Conservation (phyloP, 92 coral and sea anemone genomes). For the Montipora capitata region DNA sequence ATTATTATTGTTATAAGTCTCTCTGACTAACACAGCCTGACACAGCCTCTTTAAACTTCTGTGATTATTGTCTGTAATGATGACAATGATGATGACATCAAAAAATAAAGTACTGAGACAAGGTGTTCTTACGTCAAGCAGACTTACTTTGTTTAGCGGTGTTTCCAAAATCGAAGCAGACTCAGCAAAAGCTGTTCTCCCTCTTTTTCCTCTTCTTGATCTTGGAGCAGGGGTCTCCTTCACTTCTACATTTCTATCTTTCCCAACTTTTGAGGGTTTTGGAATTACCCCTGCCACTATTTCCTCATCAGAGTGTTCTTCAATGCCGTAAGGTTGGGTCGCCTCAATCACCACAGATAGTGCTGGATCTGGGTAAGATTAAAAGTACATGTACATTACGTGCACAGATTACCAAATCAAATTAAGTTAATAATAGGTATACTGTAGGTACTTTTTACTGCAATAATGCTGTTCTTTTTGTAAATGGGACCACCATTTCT, state of each 20-base stretch:
- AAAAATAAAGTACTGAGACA: too few relatives aligned
- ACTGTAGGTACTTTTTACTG: too few relatives aligned
- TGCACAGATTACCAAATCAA: too few relatives aligned
- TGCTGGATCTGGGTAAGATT: conserved; percentile 12
- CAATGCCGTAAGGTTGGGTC: conserved; percentile 85
- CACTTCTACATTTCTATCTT: neutral
- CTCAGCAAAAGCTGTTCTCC: neutral
- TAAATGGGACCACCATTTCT: too few relatives aligned
- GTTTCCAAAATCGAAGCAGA: conserved; percentile 12
- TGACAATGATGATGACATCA: too few relatives aligned
- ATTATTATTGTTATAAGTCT: too few relatives aligned
- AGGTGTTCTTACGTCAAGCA: neutral
- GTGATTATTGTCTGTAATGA: too few relatives aligned
- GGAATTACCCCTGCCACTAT: neutral
- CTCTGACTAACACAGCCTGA: too few relatives aligned
- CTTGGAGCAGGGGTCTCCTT: conserved; percentile 31
- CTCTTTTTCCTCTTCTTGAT: conserved; percentile 51
- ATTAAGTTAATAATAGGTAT: too few relatives aligned
- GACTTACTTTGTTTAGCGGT: conserved; percentile 24
- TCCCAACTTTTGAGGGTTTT: too few relatives aligned
- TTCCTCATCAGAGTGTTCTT: conserved; percentile 28
- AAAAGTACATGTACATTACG: neutral
- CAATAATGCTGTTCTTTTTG: too few relatives aligned
- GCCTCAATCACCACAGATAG: conserved; percentile 45
- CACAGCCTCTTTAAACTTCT: too few relatives aligned